These are phyloP conservation scores for Gonioctena quinquepunctata DNA, from an alignment of 1,140 invertebrate species.

Conservation along the genomic window DNA sequence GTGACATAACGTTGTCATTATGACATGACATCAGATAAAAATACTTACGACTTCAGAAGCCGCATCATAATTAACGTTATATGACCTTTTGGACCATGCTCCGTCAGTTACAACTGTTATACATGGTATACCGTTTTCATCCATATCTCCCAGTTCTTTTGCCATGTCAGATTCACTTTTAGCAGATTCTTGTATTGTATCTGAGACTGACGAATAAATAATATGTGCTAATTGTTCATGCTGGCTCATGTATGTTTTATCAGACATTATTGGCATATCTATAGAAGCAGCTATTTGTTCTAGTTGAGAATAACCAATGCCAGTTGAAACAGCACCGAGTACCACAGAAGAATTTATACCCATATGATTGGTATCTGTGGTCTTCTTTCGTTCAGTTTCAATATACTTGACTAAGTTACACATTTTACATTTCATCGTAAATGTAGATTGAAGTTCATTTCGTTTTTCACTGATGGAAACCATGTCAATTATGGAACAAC, in stretches of 20 bases:
- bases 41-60: conserved; percentile 44
- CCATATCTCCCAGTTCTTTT: conserved; percentile 39
- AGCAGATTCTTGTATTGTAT: conserved; percentile 41
- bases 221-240: background rate
- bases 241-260: background rate
- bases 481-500: background rate
- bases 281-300: background rate
- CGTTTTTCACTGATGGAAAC: background rate
- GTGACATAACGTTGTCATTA: no score
- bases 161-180: conserved; percentile 41
- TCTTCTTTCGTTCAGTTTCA: background rate
- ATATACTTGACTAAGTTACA: background rate
- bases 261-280: conserved; percentile 10
- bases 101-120: conserved; percentile 3
- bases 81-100: conserved; percentile 9
- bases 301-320: background rate
- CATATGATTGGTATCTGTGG: background rate
- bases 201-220: background rate
- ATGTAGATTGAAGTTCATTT: background rate
- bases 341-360: conserved; percentile 1
- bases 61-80: conserved; percentile 41
- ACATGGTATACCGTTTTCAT: conserved; percentile 18
- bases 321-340: background rate
- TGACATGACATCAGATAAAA: background rate
- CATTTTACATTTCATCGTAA: background rate